Conservation (phyloP, 2,113 vertebrate genomes). For the Serilophus lunatus region DNA sequence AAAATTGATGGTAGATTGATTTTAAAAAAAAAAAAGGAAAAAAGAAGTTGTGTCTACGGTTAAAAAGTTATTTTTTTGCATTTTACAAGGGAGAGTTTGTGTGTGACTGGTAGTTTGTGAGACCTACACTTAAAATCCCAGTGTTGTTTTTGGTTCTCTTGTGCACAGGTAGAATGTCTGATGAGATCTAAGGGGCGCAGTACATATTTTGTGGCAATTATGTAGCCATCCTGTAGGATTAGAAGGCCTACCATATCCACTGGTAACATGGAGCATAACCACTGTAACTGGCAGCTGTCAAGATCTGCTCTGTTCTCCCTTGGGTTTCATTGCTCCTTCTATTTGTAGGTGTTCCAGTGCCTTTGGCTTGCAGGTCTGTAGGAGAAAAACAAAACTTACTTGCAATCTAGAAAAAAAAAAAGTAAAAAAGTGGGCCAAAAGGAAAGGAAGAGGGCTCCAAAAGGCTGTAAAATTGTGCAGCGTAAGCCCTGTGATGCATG, state of each 20-base stretch:
- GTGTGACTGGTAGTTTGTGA: not conserved
- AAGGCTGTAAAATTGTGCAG: slow-evolving; percentile 80
- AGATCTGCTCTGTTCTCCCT: not conserved
- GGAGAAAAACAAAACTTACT: slow-evolving; percentile 70
- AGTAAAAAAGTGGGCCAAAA: slow-evolving; percentile 7
- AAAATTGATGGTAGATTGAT: not conserved
- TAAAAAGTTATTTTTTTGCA: not conserved
- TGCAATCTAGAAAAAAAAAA: slow-evolving; percentile 35
- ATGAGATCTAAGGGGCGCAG: not conserved
- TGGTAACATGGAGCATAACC: not conserved
- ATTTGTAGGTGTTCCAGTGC: slow-evolving; percentile 16
- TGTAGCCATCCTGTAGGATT: not conserved
- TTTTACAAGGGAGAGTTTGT: not conserved
- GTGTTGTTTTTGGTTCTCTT: not conserved
- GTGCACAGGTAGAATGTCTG: not conserved
- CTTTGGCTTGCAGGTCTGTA: slow-evolving; percentile 49
- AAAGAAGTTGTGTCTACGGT: not conserved
- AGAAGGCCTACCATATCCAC: not conserved
- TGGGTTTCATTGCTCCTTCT: not conserved
- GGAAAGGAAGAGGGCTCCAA: slow-evolving; percentile 68
- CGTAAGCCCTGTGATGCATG: slow-evolving; percentile 76
- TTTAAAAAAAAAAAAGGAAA: not conserved
- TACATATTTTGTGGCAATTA: slow-evolving; percentile 3
- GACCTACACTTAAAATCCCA: not conserved
- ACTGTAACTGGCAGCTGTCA: slow-evolving; percentile 12